These are phyloP conservation scores for Nothoprocta perdicaria DNA, from an alignment of 2,113 vertebrate genomes.

Conservation along the genomic window DNA sequence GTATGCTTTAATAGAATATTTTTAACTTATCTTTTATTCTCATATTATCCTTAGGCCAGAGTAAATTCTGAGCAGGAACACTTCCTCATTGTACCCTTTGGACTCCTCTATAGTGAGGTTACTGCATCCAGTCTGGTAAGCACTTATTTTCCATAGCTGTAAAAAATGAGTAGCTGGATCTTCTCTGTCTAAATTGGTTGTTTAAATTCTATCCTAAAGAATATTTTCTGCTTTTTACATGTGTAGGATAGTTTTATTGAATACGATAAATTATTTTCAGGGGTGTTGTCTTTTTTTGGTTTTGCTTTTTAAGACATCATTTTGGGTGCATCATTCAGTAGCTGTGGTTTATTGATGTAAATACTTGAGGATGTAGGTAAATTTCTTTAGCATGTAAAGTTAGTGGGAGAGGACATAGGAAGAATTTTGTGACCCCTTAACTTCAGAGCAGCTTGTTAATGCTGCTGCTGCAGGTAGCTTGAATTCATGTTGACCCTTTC, in stretches of 20 bases:
- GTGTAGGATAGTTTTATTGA: background rate
- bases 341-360: background rate
- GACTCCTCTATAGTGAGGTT: constrained; percentile 97
- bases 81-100: constrained; percentile 95
- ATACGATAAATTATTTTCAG: background rate
- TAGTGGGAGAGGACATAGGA: background rate
- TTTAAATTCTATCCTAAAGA: background rate
- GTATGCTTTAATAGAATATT: background rate
- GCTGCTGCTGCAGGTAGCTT: background rate
- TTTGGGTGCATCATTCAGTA: background rate
- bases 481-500: background rate
- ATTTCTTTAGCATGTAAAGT: background rate
- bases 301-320: background rate
- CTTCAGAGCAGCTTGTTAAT: background rate
- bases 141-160: background rate
- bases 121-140: constrained; percentile 96
- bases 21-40: background rate
- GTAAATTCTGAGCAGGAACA: constrained; percentile 92
- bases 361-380: background rate
- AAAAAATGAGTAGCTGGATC: background rate
- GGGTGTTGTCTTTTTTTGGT: background rate
- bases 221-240: background rate
- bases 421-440: background rate
- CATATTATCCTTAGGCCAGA: constrained; percentile 81
- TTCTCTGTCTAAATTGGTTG: background rate